Evolutionary conservation across 2,113 vertebrate genomes (phyloP).

Genomic region (Odontesthes bonariensis): DNA sequence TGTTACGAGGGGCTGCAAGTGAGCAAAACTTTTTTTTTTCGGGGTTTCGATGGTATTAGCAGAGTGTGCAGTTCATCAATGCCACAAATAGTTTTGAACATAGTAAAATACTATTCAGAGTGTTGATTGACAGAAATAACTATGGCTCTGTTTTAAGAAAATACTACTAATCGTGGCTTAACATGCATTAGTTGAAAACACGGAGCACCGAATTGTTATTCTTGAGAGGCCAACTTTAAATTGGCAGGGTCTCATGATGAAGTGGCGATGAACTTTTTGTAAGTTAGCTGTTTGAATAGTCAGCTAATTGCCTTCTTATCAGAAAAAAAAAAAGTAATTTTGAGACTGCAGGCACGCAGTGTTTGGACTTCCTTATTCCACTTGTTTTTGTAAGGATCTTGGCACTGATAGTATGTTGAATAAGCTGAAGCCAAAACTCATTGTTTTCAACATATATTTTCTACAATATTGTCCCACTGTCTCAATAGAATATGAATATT

Average conservation of each 20-base stretch:
- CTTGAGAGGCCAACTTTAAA: background rate
- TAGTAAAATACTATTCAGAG: background rate
- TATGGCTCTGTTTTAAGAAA: background rate
- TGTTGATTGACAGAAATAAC: background rate
- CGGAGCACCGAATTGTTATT: background rate
- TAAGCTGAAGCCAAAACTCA: slow-evolving; percentile 45
- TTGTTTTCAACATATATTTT: slow-evolving; percentile 17
- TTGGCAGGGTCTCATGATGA: background rate
- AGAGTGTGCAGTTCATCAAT: slow-evolving; percentile 1
- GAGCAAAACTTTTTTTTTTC: slow-evolving; percentile 9
- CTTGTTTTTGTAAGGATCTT: slow-evolving; percentile 32
- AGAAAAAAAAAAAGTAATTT: background rate
- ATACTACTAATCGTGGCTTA: background rate
- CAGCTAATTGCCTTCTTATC: slow-evolving; percentile 3
- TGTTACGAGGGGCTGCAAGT: background rate
- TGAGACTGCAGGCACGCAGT: background rate
- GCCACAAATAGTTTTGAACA: background rate
- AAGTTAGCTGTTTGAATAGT: background rate
- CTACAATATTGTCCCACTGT: slow-evolving; percentile 50
- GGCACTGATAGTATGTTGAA: slow-evolving; percentile 46
- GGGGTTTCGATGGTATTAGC: background rate
- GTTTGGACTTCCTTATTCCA: background rate
- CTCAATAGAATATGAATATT: slow-evolving; percentile 70
- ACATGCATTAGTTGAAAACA: background rate
- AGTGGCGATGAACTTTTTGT: background rate